These are phyloP conservation scores for Catagonus wagneri DNA, from an alignment of 2,113 vertebrate genomes.

Conservation along the genomic window DNA sequence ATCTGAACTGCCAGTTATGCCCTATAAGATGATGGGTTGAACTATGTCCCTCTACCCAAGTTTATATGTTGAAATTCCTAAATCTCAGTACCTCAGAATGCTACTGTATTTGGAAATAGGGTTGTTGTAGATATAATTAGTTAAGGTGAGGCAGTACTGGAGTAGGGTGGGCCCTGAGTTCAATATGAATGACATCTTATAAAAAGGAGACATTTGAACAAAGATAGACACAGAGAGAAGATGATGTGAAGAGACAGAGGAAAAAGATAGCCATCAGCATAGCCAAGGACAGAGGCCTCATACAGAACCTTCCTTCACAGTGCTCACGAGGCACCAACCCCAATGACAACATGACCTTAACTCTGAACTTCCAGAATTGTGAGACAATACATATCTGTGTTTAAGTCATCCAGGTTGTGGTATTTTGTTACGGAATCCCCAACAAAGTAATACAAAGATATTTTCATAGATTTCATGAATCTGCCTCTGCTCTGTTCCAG, in stretches of 20 bases:
- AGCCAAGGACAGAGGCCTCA: neutral
- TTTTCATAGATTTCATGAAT: neutral
- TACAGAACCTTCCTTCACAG: neutral
- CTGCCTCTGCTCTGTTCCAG: neutral
- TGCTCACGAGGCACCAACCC: neutral
- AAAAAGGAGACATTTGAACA: neutral
- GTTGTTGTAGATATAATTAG: neutral
- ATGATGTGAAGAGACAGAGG: neutral
- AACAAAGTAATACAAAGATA: neutral
- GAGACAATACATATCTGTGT: neutral
- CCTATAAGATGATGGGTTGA: neutral
- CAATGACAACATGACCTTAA: neutral
- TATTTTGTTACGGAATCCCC: neutral
- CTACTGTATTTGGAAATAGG: neutral
- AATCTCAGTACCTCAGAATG: neutral
- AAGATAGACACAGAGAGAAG: neutral
- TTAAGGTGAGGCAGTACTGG: neutral
- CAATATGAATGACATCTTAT: neutral
- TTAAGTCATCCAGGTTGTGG: neutral
- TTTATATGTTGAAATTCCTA: neutral
- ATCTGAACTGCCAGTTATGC: neutral
- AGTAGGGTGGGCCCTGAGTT: neutral
- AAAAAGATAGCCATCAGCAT: neutral
- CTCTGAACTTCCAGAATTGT: neutral
- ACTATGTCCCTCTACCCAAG: neutral